Evolutionary conservation across 2,888 invertebrate genomes (phyloP).

Genomic region (Neoscelio sp.): DNA sequence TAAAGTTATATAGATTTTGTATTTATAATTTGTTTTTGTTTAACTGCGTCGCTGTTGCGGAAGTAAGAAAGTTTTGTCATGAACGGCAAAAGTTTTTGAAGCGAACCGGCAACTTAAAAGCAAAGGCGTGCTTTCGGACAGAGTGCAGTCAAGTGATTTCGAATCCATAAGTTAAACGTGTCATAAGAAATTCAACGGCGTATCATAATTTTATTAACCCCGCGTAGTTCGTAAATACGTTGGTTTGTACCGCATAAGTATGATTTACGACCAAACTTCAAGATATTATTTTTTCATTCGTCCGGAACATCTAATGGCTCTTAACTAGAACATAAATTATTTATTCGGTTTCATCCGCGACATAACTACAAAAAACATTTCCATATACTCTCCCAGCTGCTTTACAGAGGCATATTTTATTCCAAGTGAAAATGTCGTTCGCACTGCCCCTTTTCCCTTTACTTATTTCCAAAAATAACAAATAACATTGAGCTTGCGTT

Average conservation of each 20-base stretch:
- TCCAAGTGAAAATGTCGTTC: no score
- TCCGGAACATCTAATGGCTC: no score
- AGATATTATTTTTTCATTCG: no score
- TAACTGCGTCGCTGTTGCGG: no score
- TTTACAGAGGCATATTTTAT: no score
- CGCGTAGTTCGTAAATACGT: background rate
- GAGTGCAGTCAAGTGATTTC: conserved; percentile 25
- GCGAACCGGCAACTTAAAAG: conserved; percentile 20
- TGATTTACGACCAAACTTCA: background rate
- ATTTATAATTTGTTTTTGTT: conserved; percentile 2
- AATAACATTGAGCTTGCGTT: conserved; percentile 12
- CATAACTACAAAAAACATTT: no score
- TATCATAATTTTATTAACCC: conserved; percentile 17
- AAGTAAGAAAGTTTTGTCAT: background rate
- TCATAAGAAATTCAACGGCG: conserved; percentile 17
- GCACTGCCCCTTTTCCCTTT: no score
- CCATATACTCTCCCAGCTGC: no score
- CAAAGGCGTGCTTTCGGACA: conserved; percentile 22
- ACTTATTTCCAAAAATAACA: background rate
- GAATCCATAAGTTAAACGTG: conserved; percentile 28
- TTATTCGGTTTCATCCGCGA: no score
- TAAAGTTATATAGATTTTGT: no score
- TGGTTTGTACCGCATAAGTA: background rate
- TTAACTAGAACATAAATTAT: no score
- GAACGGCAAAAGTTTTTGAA: background rate